Percentiles rank a stretch among this genome's conserved stretches.
Conservation (phyloP, 64 coral and sea anemone species). For the Platygyra sinensis region DNA sequence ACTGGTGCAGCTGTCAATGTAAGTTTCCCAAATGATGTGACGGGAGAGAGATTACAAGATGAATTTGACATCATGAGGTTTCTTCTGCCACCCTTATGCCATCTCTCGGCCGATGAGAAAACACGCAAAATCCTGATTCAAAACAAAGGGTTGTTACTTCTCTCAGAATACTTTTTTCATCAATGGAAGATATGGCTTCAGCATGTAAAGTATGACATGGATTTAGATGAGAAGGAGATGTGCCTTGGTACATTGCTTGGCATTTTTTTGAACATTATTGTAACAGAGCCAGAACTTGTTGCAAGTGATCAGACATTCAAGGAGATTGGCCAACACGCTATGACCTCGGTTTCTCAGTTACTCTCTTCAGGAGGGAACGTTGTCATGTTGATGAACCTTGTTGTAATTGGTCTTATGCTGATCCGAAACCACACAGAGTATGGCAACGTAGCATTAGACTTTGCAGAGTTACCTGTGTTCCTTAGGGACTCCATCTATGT, state of each 20-base stretch:
- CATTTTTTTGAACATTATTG: slow-evolving; percentile 88
- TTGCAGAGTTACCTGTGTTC: slow-evolving; percentile 22
- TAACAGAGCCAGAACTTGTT: slow-evolving; percentile 71
- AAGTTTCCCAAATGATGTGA: background rate
- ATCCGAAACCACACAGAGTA: slow-evolving; percentile 12
- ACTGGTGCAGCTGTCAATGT: background rate
- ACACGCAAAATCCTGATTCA: slow-evolving; percentile 75
- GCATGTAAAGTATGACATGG: background rate
- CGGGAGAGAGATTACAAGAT: background rate
- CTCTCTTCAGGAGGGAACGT: background rate
- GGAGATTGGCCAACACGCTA: slow-evolving; percentile 29
- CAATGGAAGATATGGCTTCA: slow-evolving; percentile 58
- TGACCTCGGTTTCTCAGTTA: slow-evolving; percentile 15
- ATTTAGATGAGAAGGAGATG: slow-evolving; percentile 26
- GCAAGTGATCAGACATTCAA: slow-evolving; percentile 22
- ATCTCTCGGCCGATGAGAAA: slow-evolving; percentile 90
- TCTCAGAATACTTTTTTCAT: slow-evolving; percentile 58
- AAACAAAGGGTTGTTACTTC: slow-evolving; percentile 41
- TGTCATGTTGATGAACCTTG: slow-evolving; percentile 60
- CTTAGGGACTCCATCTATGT: slow-evolving; percentile 34
- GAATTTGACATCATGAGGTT: slow-evolving; percentile 58
- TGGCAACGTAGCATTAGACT: background rate
- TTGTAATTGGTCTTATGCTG: slow-evolving; percentile 80
- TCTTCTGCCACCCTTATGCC: slow-evolving; percentile 82
- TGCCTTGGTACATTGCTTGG: slow-evolving; percentile 66